phyloP scores from a whole-genome alignment of 2,797 vertebrate species.

The Protonibea diacanthus region DNA sequence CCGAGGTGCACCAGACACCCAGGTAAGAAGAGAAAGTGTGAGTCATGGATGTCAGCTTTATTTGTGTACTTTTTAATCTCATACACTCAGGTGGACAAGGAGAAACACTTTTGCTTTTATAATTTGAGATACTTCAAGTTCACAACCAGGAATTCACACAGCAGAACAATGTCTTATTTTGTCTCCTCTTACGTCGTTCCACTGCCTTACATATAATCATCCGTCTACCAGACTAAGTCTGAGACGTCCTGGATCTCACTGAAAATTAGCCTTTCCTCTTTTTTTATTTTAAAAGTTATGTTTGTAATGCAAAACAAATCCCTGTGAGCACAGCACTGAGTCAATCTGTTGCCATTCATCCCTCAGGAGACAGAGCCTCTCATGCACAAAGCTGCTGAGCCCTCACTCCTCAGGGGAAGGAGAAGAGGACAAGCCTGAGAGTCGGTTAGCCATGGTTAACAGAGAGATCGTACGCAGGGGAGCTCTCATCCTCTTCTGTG shows the following conservation, averaged over 20 bases:
- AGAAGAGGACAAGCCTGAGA: conserved; percentile 83
- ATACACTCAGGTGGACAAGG: background rate
- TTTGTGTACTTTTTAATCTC: background rate
- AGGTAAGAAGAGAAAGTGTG: conserved; percentile 81
- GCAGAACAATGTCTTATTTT: background rate
- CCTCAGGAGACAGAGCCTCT: conserved; percentile 92
- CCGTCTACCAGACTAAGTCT: background rate
- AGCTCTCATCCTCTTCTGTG: conserved; percentile 97
- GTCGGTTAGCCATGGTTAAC: conserved; percentile 91
- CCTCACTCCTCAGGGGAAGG: conserved; percentile 89
- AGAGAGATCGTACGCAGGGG: conserved; percentile 95
- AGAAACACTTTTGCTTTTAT: no score
- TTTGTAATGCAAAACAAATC: background rate
- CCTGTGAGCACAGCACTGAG: background rate
- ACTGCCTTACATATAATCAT: no score
- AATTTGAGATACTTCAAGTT: no score
- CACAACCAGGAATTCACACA: no score
- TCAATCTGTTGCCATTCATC: background rate
- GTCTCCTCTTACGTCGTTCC: background rate
- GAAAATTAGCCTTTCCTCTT: background rate
- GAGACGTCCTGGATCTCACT: background rate
- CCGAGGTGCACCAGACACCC: conserved; percentile 96
- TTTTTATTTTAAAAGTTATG: background rate
- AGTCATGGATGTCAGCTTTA: background rate
- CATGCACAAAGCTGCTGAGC: conserved; percentile 93